Evolutionary conservation across 2,888 invertebrate species (phyloP).

Genomic region (Lepidochrysops patricia): DNA sequence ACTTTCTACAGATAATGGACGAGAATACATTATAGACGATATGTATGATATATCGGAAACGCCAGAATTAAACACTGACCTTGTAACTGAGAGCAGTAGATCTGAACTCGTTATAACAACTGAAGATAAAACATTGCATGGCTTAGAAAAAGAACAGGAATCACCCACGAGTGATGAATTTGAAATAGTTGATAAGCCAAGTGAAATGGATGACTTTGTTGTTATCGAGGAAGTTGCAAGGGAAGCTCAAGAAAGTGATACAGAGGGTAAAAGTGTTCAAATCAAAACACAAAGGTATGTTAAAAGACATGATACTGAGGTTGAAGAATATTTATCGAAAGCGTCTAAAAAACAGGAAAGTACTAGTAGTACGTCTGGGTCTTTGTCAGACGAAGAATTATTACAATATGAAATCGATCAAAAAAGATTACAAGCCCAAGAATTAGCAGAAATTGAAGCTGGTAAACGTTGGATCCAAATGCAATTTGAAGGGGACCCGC

Average conservation of each 20-base stretch:
- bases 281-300: constrained; percentile 73
- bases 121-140: constrained; percentile 73
- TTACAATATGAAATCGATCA: constrained; percentile 82
- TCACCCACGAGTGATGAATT: constrained; percentile 90
- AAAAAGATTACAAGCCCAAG: constrained; percentile 62
- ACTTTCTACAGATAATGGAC: constrained; percentile 77
- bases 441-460: constrained; percentile 76
- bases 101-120: constrained; percentile 76
- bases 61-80: constrained; percentile 71
- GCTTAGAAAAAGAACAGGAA: constrained; percentile 75
- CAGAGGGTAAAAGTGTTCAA: constrained; percentile 86
- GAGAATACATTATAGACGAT: constrained; percentile 77
- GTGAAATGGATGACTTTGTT: constrained; percentile 90
- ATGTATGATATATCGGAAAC: constrained; percentile 75
- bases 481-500: constrained; percentile 86
- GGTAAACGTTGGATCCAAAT: constrained; percentile 93
- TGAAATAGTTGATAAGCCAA: constrained; percentile 90
- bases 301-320: constrained; percentile 79
- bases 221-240: constrained; percentile 91
- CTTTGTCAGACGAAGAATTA: constrained; percentile 76
- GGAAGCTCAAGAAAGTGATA: constrained; percentile 87
- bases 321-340: constrained; percentile 80
- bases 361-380: constrained; percentile 73
- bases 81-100: constrained; percentile 59
- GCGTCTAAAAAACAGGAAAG: constrained; percentile 79